These are phyloP conservation scores for Ranitomeya imitator DNA, from an alignment of 2,113 vertebrate genomes.

Conservation along the genomic window DNA sequence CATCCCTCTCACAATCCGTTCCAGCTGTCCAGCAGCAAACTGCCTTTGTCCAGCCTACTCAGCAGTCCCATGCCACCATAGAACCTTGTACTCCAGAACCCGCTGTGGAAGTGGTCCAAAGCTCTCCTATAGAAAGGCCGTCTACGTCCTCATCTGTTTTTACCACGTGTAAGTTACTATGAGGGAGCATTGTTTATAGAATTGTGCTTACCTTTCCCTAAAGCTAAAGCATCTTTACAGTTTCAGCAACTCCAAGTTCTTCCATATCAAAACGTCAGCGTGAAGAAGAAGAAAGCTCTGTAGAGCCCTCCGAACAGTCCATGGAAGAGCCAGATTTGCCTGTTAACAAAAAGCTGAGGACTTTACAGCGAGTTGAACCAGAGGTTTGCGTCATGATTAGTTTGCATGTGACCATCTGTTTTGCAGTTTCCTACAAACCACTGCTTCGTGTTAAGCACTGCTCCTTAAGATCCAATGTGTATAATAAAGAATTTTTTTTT, in stretches of 20 bases:
- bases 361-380: constrained; percentile 84
- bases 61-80: constrained; percentile 84
- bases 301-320: constrained; percentile 78
- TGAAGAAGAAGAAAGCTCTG: constrained; percentile 86
- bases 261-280: constrained; percentile 87
- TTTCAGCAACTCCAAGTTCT: constrained; percentile 89
- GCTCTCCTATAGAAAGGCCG: constrained; percentile 87
- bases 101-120: constrained; percentile 84
- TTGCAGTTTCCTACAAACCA: not conserved
- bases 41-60: constrained; percentile 96
- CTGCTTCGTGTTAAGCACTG: not conserved
- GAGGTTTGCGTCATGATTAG: constrained; percentile 73
- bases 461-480: no score
- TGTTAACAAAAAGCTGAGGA: constrained; percentile 87
- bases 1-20: constrained; percentile 82
- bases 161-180: constrained; percentile 80
- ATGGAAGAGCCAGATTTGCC: constrained; percentile 88
- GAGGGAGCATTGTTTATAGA: not conserved
- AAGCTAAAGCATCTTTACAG: constrained; percentile 64
- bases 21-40: constrained; percentile 90
- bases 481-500: no score
- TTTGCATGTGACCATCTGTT: not conserved
- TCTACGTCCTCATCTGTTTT: constrained; percentile 89
- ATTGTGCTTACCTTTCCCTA: not conserved
- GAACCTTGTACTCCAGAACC: constrained; percentile 87